Conservation (phyloP, 2,113 vertebrate species). For the Excalfactoria chinensis region DNA sequence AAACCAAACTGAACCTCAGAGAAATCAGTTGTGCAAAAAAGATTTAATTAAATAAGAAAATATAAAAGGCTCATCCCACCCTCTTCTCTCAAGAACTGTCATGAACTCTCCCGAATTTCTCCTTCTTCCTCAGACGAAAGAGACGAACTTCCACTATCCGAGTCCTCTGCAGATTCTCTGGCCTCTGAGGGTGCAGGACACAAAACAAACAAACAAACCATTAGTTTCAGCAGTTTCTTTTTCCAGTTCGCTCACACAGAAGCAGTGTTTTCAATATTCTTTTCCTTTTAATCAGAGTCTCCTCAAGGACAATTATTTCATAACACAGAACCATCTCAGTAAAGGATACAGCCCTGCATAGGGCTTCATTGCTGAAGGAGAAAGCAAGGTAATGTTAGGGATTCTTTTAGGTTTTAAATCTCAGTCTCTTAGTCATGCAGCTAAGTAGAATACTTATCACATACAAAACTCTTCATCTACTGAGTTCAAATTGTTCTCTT, state of each 20-base stretch:
- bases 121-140: conserved; percentile 73
- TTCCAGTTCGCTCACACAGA: not conserved
- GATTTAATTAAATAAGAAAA: conserved; percentile 1
- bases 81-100: conserved; percentile 7
- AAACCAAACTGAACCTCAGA: conserved; percentile 4
- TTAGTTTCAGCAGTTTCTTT: conserved; percentile 37
- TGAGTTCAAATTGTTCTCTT: not conserved
- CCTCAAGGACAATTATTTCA: not conserved
- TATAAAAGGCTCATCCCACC: not conserved
- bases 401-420: not conserved
- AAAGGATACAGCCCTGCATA: not conserved
- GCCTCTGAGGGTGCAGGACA: conserved; percentile 61
- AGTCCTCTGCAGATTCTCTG: conserved; percentile 62
- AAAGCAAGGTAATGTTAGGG: not conserved
- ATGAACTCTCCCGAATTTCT: conserved; percentile 63
- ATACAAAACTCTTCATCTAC: not conserved
- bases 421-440: not conserved
- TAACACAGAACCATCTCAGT: not conserved
- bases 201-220: conserved; percentile 34
- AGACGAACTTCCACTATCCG: conserved; percentile 57
- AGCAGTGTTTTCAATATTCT: not conserved
- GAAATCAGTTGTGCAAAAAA: not conserved
- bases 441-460: not conserved
- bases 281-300: not conserved
- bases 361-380: not conserved